Base-by-base conservation (phyloP, 2,888 invertebrate species). In the Platycheirus albimanus region DNA sequence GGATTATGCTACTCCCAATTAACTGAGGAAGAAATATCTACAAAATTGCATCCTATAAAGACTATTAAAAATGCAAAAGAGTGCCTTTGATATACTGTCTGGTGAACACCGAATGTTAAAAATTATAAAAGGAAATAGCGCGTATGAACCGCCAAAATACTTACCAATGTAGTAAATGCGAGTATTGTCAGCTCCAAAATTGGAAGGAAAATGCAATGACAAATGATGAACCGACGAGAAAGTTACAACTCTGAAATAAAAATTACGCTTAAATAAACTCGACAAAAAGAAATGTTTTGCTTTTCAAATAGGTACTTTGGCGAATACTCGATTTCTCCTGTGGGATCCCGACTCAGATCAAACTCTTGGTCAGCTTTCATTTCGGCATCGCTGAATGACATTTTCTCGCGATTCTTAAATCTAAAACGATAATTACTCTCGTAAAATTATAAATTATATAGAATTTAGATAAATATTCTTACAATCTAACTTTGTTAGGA, bases 221-320 rank as follows among this genome's bases (percentile, higher is more conserved):
- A 99, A 92, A 91, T 99, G 96, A 87, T 95, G 93, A 4, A 98
- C 96, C 30, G 95, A 96, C 67, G 96, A 96, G 92, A 99, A 99
- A 86, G 96, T 96, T 0, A 97, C 97, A 76, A 97, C 94, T 90
- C 98, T 98, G 92, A 86, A 93, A 93, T 87, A 77, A 24, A 24
- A 24, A n/a, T n/a, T n/a, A n/a, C n/a, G n/a, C 24, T 6, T 4
- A 24, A 24, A 24, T 24, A 6, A 24, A 6, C 24, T 33, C 13
- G 5, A 8, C 8, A 19, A 11, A 3, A 2, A 17, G 0, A 19
- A 5, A 1, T 5, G 13, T 13, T 8, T n/a, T n/a, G n/a, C n/a
- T n/a, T 24, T 24, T 19, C 8, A 3, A n/a, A 20, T 6, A n/a
- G n/a, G 91, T 93, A 98, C 98, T 97, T 98, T 58, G 96, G 95